These are phyloP conservation scores for Rhinichthys osculus DNA, from an alignment of 2,797 vertebrate species.

Conservation along the genomic window DNA sequence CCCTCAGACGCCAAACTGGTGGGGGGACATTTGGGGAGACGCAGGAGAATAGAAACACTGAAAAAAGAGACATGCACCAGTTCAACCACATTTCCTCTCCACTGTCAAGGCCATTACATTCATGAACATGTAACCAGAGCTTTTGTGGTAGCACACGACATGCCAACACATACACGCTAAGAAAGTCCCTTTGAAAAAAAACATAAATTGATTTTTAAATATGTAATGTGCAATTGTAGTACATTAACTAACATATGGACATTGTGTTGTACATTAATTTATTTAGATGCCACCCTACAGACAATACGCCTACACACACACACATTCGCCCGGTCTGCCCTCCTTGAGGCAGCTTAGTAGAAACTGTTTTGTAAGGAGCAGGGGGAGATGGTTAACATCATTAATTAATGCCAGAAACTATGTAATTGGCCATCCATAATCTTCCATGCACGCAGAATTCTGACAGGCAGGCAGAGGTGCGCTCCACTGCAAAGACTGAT, in stretches of 20 bases:
- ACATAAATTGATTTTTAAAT: constrained; percentile 48
- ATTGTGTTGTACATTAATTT: constrained; percentile 43
- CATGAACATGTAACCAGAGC: constrained; percentile 36
- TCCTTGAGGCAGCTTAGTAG: constrained; percentile 76
- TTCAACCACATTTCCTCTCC: constrained; percentile 35
- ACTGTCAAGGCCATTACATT: constrained; percentile 37
- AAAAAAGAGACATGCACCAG: constrained; percentile 44
- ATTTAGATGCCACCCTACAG: constrained; percentile 55
- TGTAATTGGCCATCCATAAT: constrained; percentile 86
- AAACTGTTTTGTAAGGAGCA: constrained; percentile 74
- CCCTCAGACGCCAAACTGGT: constrained; percentile 77
- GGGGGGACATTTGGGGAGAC: constrained; percentile 73
- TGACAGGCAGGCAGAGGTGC: constrained; percentile 79
- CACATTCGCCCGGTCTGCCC: constrained; percentile 13
- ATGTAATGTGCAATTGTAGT: not conserved
- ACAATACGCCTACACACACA: constrained; percentile 54
- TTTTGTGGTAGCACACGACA: constrained; percentile 26
- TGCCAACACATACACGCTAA: constrained; percentile 42
- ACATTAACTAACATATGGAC: constrained; percentile 35
- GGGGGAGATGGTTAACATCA: constrained; percentile 76
- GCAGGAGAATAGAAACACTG: constrained; percentile 43
- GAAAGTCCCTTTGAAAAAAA: constrained; percentile 13
- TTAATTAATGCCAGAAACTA: constrained; percentile 84
- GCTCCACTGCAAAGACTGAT: constrained; percentile 69
- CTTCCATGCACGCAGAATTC: constrained; percentile 77